Base-by-base conservation (phyloP, 2,113 vertebrate genomes). In the Colossoma macropomum region DNA sequence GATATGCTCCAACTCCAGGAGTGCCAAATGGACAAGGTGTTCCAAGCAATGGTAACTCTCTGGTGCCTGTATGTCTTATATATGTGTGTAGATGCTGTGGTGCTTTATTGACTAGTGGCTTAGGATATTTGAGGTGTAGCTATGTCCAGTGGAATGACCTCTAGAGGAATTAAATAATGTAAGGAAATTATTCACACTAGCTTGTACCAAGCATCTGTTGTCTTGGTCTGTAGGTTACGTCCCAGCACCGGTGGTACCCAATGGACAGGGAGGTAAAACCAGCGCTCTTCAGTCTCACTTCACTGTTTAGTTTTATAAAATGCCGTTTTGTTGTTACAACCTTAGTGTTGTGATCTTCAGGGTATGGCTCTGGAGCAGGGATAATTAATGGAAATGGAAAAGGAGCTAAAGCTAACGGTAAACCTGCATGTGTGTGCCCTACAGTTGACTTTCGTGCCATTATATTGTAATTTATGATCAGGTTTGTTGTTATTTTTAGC, bases 331-430 rank as follows among this genome's bases (percentile, higher is more conserved):
- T 45, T 41, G 21, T 13, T n/a, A 25, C 23, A 45, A 25, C 12
- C 15, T 1, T 34, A n/a, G 34, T 11, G 9, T 17, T 78, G 19
- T 38, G 32, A 25, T 78, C 60, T 63, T 25, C n/a, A 62, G 50
- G 23, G 1, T 30, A 52, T 19, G 72, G 73, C 54, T 28, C 48
- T 62, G 59, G 59, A 62, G 59, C 59, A 27, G 59, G 59, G 27
- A 11, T 62, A 13, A 12, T 62, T 25, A 25, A 62, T 13, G 25
- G 59, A 27, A 25, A 62, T 13, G 25, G 59, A 27, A 48, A 50
- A 69, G 62, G 25, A 28, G 79, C 79, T 80, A 54, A 50, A 48
- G 30, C 30, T 48, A 80, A 73, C 34, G 79, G 79, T 80, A 80
- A 80, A 80, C 56, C 4, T 45, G 30, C 48, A 23, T 71, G 68